phyloP scores from a whole-genome alignment of 64 coral and sea anemone genomes.

The Montipora efflorescens region DNA sequence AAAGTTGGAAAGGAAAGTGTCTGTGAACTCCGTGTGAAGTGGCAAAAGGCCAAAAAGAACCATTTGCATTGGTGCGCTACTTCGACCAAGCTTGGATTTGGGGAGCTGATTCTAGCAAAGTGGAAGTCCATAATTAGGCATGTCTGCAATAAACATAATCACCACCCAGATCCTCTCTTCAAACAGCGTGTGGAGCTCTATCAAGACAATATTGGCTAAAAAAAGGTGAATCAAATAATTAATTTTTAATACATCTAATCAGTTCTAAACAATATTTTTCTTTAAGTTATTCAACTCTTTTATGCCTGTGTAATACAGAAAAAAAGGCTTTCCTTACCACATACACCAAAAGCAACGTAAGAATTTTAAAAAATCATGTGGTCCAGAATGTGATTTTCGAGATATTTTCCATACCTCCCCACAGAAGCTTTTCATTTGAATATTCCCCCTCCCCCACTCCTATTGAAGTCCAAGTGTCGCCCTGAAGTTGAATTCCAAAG shows the following conservation, averaged over 20 bases:
- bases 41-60: slow-evolving; percentile 1
- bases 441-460: no score
- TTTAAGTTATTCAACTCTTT: background rate
- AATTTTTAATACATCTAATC: background rate
- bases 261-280: background rate
- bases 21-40: slow-evolving; percentile 3
- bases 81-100: slow-evolving; percentile 40
- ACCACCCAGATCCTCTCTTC: slow-evolving; percentile 36
- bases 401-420: no score
- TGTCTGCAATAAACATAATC: background rate
- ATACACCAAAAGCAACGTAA: background rate
- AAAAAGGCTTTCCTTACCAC: background rate
- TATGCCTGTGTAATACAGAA: background rate
- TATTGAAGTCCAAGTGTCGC: no score
- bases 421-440: no score
- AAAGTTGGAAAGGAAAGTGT: slow-evolving; percentile 37
- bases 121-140: slow-evolving; percentile 35
- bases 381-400: no score
- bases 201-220: background rate
- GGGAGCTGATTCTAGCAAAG: slow-evolving; percentile 36
- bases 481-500: no score
- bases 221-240: background rate
- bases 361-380: background rate
- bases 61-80: slow-evolving; percentile 47
- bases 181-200: background rate